Evolutionary conservation across 30 jellyfish, hydroid and myxozoan species (phyloP), one percentile per base, ranked within the genome.

Genomic region (Sanderia malayensis): DNA sequence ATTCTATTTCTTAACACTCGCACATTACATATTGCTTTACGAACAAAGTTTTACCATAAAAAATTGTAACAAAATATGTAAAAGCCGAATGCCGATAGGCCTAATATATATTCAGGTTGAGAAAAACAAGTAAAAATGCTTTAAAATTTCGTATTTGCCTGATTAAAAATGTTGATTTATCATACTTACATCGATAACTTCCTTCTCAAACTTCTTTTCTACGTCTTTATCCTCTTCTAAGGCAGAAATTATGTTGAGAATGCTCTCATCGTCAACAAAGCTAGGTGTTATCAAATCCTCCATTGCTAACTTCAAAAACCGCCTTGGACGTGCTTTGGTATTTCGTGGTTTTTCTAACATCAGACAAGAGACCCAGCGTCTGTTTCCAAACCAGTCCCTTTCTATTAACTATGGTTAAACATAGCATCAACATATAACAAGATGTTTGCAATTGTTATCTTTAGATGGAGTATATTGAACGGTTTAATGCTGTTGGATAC

Each of bases 381-480:
- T 49, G 64, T 19, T 8, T 49, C 64, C 64, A 4, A 49, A 49
- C 64, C 64, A 49, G 64, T 49, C 64, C 64, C 64, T 49, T 49
- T 49, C 64, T 9, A 49, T 49, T 49, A 49, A 49, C 64, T 19
- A 49, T 49, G 64, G 19, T 69, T 58, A 24, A 31, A 30, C 44
- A 15, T 31, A 28, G 79, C 31, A 31, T 11, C 37, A 55, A 55
- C 29, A 24, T 24, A 18, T 4, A 29, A 26, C 1, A 19, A 31
- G 21, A 19, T 23, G 26, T 29, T 27, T 28, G 1, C 27, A 6
- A 3, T 63, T 63, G 1, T 29, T 34, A 63, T 29, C 75, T 3
- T 27, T 41, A 63, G 75, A 63, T 63, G 58, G 29, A 26, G 75
- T 63, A 63, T 30, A 63, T 63, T 31, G 58, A 63, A 63, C 75